Evolutionary conservation across 2,888 invertebrate genomes (phyloP).

Genomic region (Spatulosminthurus flaviceps): DNA sequence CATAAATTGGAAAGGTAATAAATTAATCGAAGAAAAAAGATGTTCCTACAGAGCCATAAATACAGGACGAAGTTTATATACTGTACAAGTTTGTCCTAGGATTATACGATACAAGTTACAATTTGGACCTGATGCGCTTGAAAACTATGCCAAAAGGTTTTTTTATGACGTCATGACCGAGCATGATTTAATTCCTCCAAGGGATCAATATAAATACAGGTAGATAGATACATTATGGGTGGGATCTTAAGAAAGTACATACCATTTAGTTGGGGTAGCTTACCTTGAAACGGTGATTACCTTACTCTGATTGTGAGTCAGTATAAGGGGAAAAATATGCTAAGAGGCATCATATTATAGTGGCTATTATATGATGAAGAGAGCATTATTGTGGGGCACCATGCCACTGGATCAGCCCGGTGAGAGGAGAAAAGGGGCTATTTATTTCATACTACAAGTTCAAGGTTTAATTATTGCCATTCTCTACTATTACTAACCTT

Average conservation of each 20-base stretch:
- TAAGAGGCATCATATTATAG: neutral
- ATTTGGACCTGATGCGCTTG: neutral
- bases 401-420: neutral
- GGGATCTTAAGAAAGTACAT: no score
- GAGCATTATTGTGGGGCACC: neutral
- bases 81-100: no score
- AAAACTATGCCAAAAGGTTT: neutral
- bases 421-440: neutral
- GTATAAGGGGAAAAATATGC: neutral
- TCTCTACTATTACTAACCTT: neutral
- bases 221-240: neutral
- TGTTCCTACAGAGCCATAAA: no score
- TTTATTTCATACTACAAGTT: neutral
- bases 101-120: no score
- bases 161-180: neutral
- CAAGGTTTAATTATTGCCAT: constrained; percentile 8
- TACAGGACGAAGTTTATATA: no score
- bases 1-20: no score
- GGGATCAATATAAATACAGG: neutral
- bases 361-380: neutral
- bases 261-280: neutral
- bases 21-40: no score
- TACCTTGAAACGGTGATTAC: neutral
- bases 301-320: no score
- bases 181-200: neutral